Evolutionary conservation across 2,797 vertebrate species (phyloP).

Genomic region (Mionectes olivaceus): DNA sequence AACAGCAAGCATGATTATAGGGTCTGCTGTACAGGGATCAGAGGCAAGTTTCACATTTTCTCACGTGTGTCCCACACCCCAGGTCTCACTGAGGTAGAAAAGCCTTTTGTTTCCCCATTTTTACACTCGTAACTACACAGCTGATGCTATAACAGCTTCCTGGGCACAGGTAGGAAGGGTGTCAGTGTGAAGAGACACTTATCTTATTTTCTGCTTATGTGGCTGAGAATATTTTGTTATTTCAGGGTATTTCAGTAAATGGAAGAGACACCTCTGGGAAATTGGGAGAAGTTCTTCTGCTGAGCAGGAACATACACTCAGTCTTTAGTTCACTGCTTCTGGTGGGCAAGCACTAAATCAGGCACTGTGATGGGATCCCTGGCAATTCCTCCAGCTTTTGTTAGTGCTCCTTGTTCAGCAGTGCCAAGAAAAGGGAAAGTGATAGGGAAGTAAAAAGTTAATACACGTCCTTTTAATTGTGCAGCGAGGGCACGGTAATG

Average conservation of each 20-base stretch:
- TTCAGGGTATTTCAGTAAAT: not conserved
- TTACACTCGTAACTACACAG: not conserved
- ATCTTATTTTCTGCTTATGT: not conserved
- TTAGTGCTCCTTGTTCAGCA: not conserved
- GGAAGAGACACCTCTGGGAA: constrained; percentile 23
- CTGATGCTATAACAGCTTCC: not conserved
- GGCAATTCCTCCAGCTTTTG: not conserved
- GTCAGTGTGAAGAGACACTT: not conserved
- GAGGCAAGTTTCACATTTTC: not conserved
- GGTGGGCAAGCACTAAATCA: constrained; percentile 14
- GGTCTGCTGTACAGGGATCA: not conserved
- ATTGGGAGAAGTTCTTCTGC: not conserved
- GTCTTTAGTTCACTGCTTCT: not conserved
- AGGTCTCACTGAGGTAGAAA: not conserved
- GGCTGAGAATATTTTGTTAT: constrained; percentile 22
- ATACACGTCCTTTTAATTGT: not conserved
- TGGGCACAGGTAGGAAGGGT: not conserved
- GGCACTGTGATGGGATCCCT: not conserved
- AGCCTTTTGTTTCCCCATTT: not conserved
- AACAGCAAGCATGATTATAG: not conserved
- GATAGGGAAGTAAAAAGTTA: not conserved
- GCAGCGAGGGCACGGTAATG: not conserved
- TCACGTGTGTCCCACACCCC: not conserved
- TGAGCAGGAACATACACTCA: not conserved
- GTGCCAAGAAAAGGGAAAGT: not conserved